These are phyloP conservation scores for Hydropsyche betteni DNA, from an alignment of 2,888 invertebrate species.

Conservation along the genomic window DNA sequence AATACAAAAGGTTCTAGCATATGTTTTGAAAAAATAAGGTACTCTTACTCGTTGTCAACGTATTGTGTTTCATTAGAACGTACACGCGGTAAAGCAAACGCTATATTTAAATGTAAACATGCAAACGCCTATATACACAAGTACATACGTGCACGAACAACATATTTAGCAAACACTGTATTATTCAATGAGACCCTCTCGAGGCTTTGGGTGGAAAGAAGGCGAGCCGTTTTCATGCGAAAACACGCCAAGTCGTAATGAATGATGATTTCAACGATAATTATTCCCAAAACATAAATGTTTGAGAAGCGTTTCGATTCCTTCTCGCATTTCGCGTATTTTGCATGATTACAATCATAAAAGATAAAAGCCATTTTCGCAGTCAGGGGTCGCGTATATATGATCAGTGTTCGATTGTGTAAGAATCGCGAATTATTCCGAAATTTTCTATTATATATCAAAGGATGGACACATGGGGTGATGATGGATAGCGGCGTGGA, in stretches of 20 bases:
- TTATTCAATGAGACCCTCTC: neutral
- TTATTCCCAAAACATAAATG: neutral
- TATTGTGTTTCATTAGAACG: neutral
- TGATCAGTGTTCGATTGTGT: too few species aligned
- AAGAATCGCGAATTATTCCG: too few species aligned
- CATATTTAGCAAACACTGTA: slow-evolving; percentile 21
- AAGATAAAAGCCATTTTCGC: too few species aligned
- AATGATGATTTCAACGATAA: neutral
- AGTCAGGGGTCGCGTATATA: too few species aligned
- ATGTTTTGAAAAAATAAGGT: too few species aligned
- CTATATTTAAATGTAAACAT: slow-evolving; percentile 23
- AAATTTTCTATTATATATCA: neutral
- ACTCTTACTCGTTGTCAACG: too few species aligned
- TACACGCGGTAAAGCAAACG: neutral
- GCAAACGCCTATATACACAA: neutral
- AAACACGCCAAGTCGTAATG: slow-evolving; percentile 22
- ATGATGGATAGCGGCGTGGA: slow-evolving; percentile 17
- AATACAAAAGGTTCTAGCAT: too few species aligned
- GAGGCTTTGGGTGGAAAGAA: neutral
- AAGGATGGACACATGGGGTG: neutral
- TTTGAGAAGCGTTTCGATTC: too few species aligned
- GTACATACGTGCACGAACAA: neutral
- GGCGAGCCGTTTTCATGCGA: neutral
- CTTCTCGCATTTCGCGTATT: too few species aligned
- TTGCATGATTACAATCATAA: too few species aligned